Percentiles rank a stretch among this genome's conserved stretches.
Conservation (phyloP, 2,113 vertebrate species). For the Grammomys dolichurus region DNA sequence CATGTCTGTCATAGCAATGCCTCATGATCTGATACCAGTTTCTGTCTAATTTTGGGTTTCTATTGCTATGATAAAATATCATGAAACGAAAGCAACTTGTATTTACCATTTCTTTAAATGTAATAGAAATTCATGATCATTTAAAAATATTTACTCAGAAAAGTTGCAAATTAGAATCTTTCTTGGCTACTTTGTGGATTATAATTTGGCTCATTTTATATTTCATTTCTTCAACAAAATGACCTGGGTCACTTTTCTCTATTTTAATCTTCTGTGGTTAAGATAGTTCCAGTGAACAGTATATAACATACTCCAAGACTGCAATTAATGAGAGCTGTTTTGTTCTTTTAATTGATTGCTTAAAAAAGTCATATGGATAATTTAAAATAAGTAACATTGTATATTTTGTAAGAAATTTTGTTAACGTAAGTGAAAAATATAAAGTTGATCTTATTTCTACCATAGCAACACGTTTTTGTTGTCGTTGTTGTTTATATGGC, state of each 20-base stretch:
- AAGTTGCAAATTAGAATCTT: not conserved
- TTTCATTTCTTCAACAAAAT: constrained; percentile 63
- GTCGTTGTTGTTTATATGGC: not conserved
- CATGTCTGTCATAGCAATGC: not conserved
- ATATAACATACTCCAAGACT: constrained; percentile 27
- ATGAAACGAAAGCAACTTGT: not conserved
- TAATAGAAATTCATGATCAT: not conserved
- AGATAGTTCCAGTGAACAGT: constrained; percentile 5
- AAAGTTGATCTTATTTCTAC: constrained; percentile 44
- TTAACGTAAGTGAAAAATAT: constrained; percentile 63
- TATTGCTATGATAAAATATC: not conserved
- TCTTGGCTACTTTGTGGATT: constrained; percentile 61
- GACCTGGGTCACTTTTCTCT: constrained; percentile 49
- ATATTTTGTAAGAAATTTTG: constrained; percentile 44
- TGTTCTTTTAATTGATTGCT: constrained; percentile 43
- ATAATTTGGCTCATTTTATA: constrained; percentile 53
- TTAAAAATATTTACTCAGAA: constrained; percentile 50
- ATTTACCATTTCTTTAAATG: constrained; percentile 16
- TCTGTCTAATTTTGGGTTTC: not conserved
- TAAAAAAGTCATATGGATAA: constrained; percentile 40
- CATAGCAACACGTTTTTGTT: not conserved
- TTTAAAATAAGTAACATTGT: constrained; percentile 60
- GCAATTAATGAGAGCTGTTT: constrained; percentile 49
- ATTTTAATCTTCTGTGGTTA: constrained; percentile 69
- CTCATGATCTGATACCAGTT: not conserved